Evolutionary conservation across 2,888 invertebrate genomes (phyloP), one percentile per base, ranked within the genome.

Genomic region (Thymelicus lineola): DNA sequence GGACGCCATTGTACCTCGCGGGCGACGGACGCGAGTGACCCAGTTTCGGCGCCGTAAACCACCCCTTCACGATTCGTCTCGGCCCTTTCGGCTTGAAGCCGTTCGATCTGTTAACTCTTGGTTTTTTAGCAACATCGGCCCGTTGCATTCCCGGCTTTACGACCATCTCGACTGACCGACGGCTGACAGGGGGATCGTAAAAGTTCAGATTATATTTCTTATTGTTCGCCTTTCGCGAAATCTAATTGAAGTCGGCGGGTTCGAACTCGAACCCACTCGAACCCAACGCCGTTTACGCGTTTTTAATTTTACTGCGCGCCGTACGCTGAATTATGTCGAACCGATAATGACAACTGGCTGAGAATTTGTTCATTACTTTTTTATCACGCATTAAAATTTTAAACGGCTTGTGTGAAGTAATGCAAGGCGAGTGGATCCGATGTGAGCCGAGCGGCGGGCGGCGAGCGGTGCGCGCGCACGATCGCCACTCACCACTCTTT

Each of bases 221-320:
- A 93, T 93, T 93, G 93, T 93, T 91, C 92, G 88, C 86, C 86
- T 89, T 89, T 90, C 87, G 90, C 90, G 88, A 93, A 92, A 90
- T 90, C 91, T 91, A 92, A 93, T 93, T 91, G 93, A 91, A 92
- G 90, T 86, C 80, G 84, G 85, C 85, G 82, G 80, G 28, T 28
- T 28, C 28, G 28, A 28, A 76, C 75, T 71, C 77, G 81, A 75
- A 83, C 83, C 81, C 87, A 76, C 75, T 71, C 77, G 81, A 75
- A 83, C 83, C 81, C 87, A 81, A 87, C 86, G 82, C 82, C 81
- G 80, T 91, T 91, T 91, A 91, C 88, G 88, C 83, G 86, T 87
- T 91, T 91, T 91, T 90, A 91, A 92, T 90, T 92, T 91, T 86
- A 90, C 87, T 81, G 83, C 85, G 77, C 76, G 76, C 76, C 79